phyloP scores from a whole-genome alignment of 2,888 invertebrate genomes.

The Drosophila stalkeri region DNA sequence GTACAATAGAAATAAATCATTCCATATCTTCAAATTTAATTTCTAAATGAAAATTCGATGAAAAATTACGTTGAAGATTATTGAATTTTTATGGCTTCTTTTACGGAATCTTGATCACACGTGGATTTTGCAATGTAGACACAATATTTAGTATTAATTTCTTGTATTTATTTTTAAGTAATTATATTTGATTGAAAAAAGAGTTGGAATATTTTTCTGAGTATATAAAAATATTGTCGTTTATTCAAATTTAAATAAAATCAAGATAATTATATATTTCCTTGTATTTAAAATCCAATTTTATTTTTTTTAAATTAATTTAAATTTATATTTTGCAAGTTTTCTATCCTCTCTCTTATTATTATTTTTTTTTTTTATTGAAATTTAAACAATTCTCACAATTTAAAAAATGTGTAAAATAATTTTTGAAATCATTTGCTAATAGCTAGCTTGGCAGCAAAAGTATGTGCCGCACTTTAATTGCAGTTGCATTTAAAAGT shows the following conservation, averaged over 20 bases:
- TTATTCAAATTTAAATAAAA: background rate
- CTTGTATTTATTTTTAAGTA: too few relatives aligned
- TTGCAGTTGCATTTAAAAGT: slow-evolving; percentile 52
- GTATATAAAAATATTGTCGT: background rate
- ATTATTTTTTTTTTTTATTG: too few relatives aligned
- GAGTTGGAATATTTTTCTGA: background rate
- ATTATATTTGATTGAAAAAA: too few relatives aligned
- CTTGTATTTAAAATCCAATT: background rate
- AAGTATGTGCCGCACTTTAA: slow-evolving; percentile 58
- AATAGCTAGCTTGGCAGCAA: slow-evolving; percentile 4
- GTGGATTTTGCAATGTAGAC: too few relatives aligned
- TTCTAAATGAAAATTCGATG: background rate
- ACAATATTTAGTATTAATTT: too few relatives aligned
- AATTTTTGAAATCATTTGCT: slow-evolving; percentile 6
- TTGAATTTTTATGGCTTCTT: background rate
- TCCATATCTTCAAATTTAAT: background rate
- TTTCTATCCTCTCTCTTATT: background rate
- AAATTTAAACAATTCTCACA: slow-evolving; percentile 1
- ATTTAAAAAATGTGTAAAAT: slow-evolving; percentile 9
- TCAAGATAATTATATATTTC: background rate
- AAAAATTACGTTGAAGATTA: background rate
- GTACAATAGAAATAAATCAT: background rate
- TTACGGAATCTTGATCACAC: too few relatives aligned
- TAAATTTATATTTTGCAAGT: too few relatives aligned
- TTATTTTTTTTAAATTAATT: too few relatives aligned